Percentiles rank a stretch among this genome's conserved stretches.
phyloP scores from a whole-genome alignment of 2,888 invertebrate species.

The Linyphia triangularis region DNA sequence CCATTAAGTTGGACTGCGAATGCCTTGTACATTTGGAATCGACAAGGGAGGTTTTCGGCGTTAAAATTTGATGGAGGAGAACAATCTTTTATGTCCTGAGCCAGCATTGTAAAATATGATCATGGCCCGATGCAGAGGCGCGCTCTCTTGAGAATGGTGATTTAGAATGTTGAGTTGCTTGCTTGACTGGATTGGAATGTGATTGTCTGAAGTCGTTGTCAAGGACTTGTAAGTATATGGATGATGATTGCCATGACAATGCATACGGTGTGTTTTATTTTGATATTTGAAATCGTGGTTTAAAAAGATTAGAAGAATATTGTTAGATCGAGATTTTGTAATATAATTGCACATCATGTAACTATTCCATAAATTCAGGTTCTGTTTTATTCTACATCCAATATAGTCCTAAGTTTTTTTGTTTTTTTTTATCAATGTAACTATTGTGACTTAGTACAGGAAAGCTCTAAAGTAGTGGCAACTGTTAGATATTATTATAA shows the following conservation, averaged over 20 bases:
- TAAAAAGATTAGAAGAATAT: no score
- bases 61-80: slow-evolving; percentile 53
- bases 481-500: no score
- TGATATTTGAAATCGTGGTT: no score
- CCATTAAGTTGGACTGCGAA: slow-evolving; percentile 12
- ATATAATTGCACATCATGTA: no score
- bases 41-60: slow-evolving; percentile 1
- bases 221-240: not conserved
- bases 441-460: no score
- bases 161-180: slow-evolving; percentile 12
- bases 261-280: not conserved
- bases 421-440: no score
- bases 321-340: no score
- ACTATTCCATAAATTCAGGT: no score
- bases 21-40: slow-evolving; percentile 37
- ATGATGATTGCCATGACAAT: slow-evolving; percentile 16
- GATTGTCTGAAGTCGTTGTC: slow-evolving; percentile 16
- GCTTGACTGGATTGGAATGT: slow-evolving; percentile 6
- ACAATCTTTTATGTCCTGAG: slow-evolving; percentile 28
- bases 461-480: no score
- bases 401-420: no score
- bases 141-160: slow-evolving; percentile 20
- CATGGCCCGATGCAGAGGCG: slow-evolving; percentile 27
- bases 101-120: slow-evolving; percentile 52
- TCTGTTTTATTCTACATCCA: no score